Evolutionary conservation across 2,113 vertebrate genomes (phyloP), one percentile per base, ranked within the genome.

Genomic region (Gobiocypris rarus): DNA sequence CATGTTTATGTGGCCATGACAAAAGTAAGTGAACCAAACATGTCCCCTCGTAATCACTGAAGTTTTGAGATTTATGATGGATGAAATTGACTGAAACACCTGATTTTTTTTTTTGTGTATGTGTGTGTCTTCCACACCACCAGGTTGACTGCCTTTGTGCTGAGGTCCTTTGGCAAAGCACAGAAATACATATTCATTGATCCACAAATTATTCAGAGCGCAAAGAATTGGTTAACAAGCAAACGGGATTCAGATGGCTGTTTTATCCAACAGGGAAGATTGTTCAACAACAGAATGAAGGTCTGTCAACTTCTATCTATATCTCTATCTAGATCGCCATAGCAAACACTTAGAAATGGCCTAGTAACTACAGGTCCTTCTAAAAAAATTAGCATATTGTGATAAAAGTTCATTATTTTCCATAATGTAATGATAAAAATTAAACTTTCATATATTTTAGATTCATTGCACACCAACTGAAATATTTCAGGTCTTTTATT

Each of bases 141-240:
- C 89, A 96, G 96, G 94, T 90, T 97, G 88, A 97, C 95, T 8
- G 94, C 95, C 17, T 96, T 96, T 89, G 94, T 96, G 17, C 77
- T 93, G 87, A 91, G 91, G 82, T 91, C 91, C 6, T 95, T 96
- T 38, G 89, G 90, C n/a, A 93, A 92, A 86, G 94, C 94, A 5
- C 85, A 88, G 74, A 83, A 88, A 10, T 90, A 94, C 41, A 84
- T 96, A 73, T 94, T 88, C 84, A 90, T 96, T 5, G 86, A 95
- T 5, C 86, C 91, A 22, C 0, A 9, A 0, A 88, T 88, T 0
- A 89, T 95, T 13, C 1, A 45, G 3, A 65, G 83, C 0, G 86
- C 95, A 24, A 85, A 92, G 45, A 2, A 4, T 9, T 96, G 95
- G 95, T 90, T 97, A 5, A 56, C 89, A 7, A 17, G 15, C 0